Percentiles rank a stretch among this genome's conserved stretches.
Evolutionary conservation across 2,113 vertebrate genomes (phyloP).

Genomic region (Coregonus clupeaformis): DNA sequence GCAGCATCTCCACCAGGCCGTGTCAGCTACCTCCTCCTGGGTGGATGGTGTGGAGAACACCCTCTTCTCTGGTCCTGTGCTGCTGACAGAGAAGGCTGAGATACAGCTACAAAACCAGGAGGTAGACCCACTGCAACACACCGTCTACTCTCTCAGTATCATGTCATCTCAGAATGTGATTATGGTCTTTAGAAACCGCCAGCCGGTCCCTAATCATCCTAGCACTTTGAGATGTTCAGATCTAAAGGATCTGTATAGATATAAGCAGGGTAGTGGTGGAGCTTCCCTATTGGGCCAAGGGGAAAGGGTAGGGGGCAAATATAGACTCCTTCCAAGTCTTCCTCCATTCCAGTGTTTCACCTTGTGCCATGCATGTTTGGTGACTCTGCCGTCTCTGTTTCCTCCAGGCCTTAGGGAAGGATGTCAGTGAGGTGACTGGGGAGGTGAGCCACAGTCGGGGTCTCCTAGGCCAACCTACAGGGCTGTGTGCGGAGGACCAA

Average conservation of each 20-base stretch:
- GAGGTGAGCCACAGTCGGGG: conserved; percentile 83
- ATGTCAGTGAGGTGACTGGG: conserved; percentile 84
- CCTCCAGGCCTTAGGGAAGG: conserved; percentile 80
- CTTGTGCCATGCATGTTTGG: too few relatives aligned
- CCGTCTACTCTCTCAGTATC: not conserved
- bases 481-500: conserved; percentile 73
- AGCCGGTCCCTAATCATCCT: too few relatives aligned
- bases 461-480: conserved; percentile 74
- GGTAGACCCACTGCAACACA: conserved; percentile 59
- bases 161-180: too few relatives aligned
- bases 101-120: conserved; percentile 82
- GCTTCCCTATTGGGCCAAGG: too few relatives aligned
- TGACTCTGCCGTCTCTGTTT: conserved; percentile 12
- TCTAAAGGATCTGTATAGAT: too few relatives aligned
- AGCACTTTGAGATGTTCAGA: too few relatives aligned
- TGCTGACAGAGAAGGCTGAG: conserved; percentile 81
- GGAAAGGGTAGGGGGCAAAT: too few relatives aligned
- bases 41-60: conserved; percentile 84
- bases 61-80: conserved; percentile 77
- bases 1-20: conserved; percentile 82
- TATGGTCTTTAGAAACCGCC: too few relatives aligned
- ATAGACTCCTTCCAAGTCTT: too few relatives aligned
- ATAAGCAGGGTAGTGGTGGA: too few relatives aligned
- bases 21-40: conserved; percentile 83
- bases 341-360: too few relatives aligned